Conservation (phyloP, 2,888 invertebrate species). For the Stictocephala bisonia region DNA sequence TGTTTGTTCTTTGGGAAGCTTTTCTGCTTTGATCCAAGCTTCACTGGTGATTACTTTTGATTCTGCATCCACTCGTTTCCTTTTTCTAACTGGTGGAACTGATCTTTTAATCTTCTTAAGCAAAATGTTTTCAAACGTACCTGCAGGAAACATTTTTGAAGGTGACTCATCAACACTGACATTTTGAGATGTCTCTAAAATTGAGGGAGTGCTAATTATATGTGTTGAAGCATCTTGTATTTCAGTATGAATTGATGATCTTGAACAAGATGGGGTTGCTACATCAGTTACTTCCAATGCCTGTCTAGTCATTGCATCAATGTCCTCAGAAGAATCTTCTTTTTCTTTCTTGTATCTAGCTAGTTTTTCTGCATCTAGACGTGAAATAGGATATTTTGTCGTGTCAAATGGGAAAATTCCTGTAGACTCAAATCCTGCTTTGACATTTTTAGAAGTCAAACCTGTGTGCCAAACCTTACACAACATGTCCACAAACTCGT, state of each 20-base stretch:
- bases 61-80: neutral
- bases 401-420: no score
- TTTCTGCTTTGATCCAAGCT: neutral
- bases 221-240: no score
- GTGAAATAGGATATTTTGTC: no score
- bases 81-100: neutral
- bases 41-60: neutral
- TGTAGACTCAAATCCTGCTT: neutral
- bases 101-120: neutral
- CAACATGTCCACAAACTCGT: conserved; percentile 7
- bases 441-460: conserved; percentile 11
- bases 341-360: no score
- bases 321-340: neutral
- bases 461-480: conserved; percentile 2
- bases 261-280: neutral
- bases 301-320: neutral
- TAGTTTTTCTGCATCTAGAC: no score
- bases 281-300: neutral
- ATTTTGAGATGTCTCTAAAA: neutral
- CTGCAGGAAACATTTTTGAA: neutral
- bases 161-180: neutral
- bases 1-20: neutral
- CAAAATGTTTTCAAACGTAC: neutral
- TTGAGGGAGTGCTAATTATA: no score
- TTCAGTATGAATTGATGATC: neutral